Conservation (phyloP, 2,888 invertebrate genomes). For the Ophonus ardosiacus region DNA sequence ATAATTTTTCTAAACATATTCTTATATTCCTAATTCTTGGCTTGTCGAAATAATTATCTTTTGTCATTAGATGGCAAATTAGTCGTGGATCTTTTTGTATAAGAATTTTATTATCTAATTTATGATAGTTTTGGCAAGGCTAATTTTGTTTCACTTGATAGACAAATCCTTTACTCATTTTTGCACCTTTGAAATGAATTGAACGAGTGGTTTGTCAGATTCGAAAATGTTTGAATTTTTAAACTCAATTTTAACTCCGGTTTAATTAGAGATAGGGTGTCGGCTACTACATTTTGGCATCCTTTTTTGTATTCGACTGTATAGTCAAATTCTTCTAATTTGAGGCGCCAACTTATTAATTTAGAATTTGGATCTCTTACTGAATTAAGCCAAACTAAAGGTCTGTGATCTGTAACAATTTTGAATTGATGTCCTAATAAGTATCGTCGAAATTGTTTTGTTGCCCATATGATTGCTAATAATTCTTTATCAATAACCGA, state of each 20-base stretch:
- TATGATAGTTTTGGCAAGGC: slow-evolving; percentile 1
- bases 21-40: slow-evolving; percentile 25
- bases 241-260: not conserved
- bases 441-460: slow-evolving; percentile 67
- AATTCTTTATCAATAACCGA: slow-evolving; percentile 67
- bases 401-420: slow-evolving; percentile 72
- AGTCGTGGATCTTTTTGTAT: slow-evolving; percentile 35
- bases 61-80: slow-evolving; percentile 45
- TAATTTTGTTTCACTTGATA: slow-evolving; percentile 6
- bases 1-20: slow-evolving; percentile 26
- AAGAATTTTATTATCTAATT: slow-evolving; percentile 37
- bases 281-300: slow-evolving; percentile 29
- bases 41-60: not conserved
- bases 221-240: slow-evolving; percentile 14
- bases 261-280: slow-evolving; percentile 49
- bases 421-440: slow-evolving; percentile 69
- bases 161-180: slow-evolving; percentile 29
- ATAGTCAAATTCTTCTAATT: slow-evolving; percentile 67
- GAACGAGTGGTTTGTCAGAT: slow-evolving; percentile 21
- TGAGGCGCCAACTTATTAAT: no score
- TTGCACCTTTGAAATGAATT: slow-evolving; percentile 36
- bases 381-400: slow-evolving; percentile 70
- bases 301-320: no score
- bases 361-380: slow-evolving; percentile 72
- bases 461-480: no score